Evolutionary conservation across 1,140 invertebrate genomes (phyloP), one percentile per base, ranked within the genome.

Genomic region (Procambarus virginalis): DNA sequence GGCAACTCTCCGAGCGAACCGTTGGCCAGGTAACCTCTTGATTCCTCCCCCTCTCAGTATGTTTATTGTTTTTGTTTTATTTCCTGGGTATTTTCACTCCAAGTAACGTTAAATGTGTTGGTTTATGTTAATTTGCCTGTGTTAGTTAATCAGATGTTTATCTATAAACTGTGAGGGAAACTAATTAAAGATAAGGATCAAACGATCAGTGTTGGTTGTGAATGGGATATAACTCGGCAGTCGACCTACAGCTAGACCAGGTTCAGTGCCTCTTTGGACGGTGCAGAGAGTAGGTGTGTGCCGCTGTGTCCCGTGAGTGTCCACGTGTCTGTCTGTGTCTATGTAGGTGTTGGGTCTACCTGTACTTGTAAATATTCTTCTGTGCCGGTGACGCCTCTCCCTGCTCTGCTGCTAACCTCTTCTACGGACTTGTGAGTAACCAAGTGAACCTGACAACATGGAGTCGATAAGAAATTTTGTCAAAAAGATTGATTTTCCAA

Each of bases 211-310:
- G 34, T 34, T 8, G 12, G 22, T 80, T 80, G 78, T 80, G 78
- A 58, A 80, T 55, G 49, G 49, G 78, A 49, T 49, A 80, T 80
- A 80, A 22, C 55, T 80, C 78, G 58, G 22, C 22, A n/a, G 55
- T 49, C 78, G 78, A 80, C 78, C 78, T 34, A 80, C 78, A 51
- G 55, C 78, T 80, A n/a, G 51, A 17, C 9, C n/a, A 73, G 60
- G 14, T 80, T 85, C 84, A 85, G 84, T 85, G 84, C 84, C 73
- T 75, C 84, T 85, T 85, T 85, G 73, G 84, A 75, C 22, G 73
- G 84, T 85, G 84, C 34, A 77, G 84, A 46, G 84, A 77, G 84
- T 46, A 85, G 84, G 73, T 85, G 84, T 60, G 84, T 58, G 34
- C 48, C 55, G 73, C 51, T 58, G 34, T 49, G 73, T 85, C 58